These are phyloP conservation scores for Brachynemurus nebulosus DNA, from an alignment of 2,888 invertebrate species.

Conservation along the genomic window DNA sequence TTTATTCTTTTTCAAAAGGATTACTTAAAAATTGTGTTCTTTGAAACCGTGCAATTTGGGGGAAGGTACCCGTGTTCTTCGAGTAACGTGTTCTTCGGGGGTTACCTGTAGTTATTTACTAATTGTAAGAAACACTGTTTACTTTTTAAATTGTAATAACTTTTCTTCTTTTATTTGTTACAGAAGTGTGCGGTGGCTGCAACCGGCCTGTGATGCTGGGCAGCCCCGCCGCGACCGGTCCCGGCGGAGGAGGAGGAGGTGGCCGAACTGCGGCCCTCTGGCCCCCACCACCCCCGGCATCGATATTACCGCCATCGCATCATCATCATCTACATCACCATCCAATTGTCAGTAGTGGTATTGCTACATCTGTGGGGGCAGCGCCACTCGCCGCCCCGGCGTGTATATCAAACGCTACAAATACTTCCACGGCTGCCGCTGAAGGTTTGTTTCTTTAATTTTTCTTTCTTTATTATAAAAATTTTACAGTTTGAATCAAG, in stretches of 20 bases:
- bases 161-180: slow-evolving; percentile 13
- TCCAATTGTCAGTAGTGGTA: not conserved
- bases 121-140: not conserved
- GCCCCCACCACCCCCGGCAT: slow-evolving; percentile 33
- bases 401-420: not conserved
- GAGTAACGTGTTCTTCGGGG: no score
- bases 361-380: slow-evolving; percentile 2
- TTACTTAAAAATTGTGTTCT: no score
- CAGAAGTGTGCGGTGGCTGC: slow-evolving; percentile 18
- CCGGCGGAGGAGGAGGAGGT: slow-evolving; percentile 28
- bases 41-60: no score
- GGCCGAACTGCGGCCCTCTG: slow-evolving; percentile 29
- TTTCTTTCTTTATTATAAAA: not conserved
- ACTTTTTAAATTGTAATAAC: not conserved
- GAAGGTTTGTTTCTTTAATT: not conserved
- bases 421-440: not conserved
- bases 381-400: not conserved
- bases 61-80: no score
- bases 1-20: no score
- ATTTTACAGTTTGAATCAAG: no score
- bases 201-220: slow-evolving; percentile 26
- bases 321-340: slow-evolving; percentile 3
- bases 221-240: slow-evolving; percentile 32
- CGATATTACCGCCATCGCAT: slow-evolving; percentile 25
- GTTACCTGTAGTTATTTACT: no score